These are phyloP conservation scores for Synergus japonicus DNA, from an alignment of 2,888 invertebrate genomes.

Conservation along the genomic window DNA sequence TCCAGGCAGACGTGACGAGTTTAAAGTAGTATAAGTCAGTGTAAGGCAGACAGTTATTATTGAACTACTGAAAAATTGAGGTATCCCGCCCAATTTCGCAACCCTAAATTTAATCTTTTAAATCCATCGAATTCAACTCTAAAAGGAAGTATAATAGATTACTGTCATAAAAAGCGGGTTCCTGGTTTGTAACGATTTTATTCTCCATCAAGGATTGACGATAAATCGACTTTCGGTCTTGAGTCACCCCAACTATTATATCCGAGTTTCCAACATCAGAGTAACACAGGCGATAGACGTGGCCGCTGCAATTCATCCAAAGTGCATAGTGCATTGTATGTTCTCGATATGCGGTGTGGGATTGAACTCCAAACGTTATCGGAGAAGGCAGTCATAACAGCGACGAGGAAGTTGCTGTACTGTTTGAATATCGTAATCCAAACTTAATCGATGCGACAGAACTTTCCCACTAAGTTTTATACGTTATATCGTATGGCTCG, in stretches of 20 bases:
- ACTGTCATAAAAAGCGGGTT: not conserved
- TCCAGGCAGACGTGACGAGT: no score
- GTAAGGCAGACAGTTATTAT: not conserved
- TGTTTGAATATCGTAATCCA: conserved; percentile 17
- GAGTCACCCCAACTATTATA: not conserved
- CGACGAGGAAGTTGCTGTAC: conserved; percentile 25
- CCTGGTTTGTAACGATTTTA: not conserved
- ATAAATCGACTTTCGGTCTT: not conserved
- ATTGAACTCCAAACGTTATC: conserved; percentile 30
- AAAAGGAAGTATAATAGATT: not conserved
- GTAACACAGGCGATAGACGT: conserved; percentile 4
- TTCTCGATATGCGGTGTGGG: conserved; percentile 24
- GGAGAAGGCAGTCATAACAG: conserved; percentile 16
- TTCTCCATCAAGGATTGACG: not conserved
- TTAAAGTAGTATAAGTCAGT: not conserved
- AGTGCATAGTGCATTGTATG: conserved; percentile 13
- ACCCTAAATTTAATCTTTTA: not conserved
- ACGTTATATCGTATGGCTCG: not conserved
- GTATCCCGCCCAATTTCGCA: not conserved
- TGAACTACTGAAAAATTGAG: not conserved
- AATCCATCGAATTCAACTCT: no score
- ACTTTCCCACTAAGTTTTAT: conserved; percentile 4
- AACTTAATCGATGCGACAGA: conserved; percentile 33
- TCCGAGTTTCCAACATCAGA: conserved; percentile 11
- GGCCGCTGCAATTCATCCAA: conserved; percentile 14